Conservation (phyloP, 2,113 vertebrate species). For the Scopus umbretta region DNA sequence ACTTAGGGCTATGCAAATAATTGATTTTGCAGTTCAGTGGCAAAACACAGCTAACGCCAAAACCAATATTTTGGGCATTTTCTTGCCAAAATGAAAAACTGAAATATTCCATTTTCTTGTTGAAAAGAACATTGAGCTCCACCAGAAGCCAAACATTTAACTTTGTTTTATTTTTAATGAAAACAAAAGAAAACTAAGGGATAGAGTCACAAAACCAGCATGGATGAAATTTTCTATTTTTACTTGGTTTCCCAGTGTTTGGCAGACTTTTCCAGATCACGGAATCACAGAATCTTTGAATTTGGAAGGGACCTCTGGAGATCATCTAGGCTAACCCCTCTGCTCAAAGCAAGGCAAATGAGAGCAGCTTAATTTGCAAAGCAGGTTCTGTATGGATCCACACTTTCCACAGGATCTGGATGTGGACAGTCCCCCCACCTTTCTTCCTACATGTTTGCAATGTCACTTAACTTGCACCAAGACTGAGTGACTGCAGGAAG, state of each 20-base stretch:
- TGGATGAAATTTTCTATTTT: not conserved
- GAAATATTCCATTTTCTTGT: not conserved
- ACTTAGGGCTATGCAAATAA: conserved; percentile 15
- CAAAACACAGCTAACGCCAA: not conserved
- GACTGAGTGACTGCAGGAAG: not conserved
- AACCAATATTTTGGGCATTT: not conserved
- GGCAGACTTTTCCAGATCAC: not conserved
- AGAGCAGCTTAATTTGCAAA: not conserved
- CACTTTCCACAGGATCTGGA: not conserved
- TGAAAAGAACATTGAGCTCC: not conserved
- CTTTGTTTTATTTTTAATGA: not conserved
- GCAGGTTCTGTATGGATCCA: not conserved
- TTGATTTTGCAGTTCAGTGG: conserved; percentile 1
- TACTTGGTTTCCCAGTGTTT: not conserved
- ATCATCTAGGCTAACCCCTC: not conserved
- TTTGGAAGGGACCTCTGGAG: not conserved
- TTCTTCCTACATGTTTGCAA: not conserved
- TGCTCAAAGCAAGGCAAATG: not conserved
- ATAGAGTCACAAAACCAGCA: not conserved
- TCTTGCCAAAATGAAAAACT: not conserved
- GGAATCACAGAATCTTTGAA: not conserved
- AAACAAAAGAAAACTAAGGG: not conserved
- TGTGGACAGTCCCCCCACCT: not conserved
- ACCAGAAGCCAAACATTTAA: not conserved
- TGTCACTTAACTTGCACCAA: not conserved